These are phyloP conservation scores for Urocyon cinereoargenteus DNA, from an alignment of 2,797 vertebrate genomes.

Conservation along the genomic window DNA sequence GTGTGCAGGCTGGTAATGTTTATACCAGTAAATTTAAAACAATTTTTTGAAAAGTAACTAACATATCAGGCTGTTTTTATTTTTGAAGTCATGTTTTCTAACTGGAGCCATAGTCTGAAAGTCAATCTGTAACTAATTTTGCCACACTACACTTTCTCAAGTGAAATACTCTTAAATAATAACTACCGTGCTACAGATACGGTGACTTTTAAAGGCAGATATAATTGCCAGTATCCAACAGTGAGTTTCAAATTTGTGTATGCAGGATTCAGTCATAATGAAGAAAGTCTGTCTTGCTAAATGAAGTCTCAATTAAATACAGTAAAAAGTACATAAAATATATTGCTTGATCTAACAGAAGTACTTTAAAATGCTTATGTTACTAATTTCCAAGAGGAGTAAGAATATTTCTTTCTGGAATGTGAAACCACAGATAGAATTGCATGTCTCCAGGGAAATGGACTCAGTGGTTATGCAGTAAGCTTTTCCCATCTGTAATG, in stretches of 20 bases:
- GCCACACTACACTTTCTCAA: background rate
- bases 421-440: constrained; percentile 68
- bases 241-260: background rate
- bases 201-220: background rate
- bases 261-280: constrained; percentile 3
- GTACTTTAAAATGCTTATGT: constrained; percentile 58
- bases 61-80: background rate
- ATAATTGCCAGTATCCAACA: background rate
- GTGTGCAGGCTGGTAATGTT: background rate
- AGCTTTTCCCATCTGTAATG: constrained; percentile 69
- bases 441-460: constrained; percentile 45
- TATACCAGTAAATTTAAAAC: constrained; percentile 15
- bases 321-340: constrained; percentile 49
- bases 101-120: constrained; percentile 7
- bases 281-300: constrained; percentile 61
- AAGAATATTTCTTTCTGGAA: constrained; percentile 75
- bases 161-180: constrained; percentile 7
- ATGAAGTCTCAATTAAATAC: constrained; percentile 49
- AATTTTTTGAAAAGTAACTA: constrained; percentile 49
- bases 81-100: constrained; percentile 56
- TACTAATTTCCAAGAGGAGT: constrained; percentile 67
- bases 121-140: constrained; percentile 47
- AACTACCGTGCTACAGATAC: background rate
- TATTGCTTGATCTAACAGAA: constrained; percentile 47
- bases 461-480: constrained; percentile 26